These are phyloP conservation scores for Frieseomelitta varia DNA, from an alignment of 1,140 invertebrate genomes.

Conservation along the genomic window DNA sequence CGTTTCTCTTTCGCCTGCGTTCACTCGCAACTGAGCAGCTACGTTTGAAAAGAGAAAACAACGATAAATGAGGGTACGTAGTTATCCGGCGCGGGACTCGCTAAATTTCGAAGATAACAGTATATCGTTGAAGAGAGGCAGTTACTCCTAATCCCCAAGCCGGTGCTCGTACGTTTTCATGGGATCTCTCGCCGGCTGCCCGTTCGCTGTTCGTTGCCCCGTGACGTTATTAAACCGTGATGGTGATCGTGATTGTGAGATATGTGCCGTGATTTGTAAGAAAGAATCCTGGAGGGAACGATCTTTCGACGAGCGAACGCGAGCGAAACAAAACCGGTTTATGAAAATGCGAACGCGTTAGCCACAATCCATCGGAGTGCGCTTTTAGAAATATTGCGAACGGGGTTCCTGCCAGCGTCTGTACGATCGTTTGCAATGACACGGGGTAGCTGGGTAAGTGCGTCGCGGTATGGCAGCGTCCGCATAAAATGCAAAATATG, in stretches of 20 bases:
- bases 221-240: slow-evolving; percentile 57
- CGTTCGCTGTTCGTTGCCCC: slow-evolving; percentile 48
- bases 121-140: slow-evolving; percentile 45
- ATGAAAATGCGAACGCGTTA: slow-evolving; percentile 51
- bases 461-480: slow-evolving; percentile 19
- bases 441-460: slow-evolving; percentile 44
- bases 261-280: slow-evolving; percentile 7
- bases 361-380: slow-evolving; percentile 39
- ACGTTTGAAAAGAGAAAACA: slow-evolving; percentile 29
- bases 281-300: background rate
- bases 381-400: slow-evolving; percentile 56
- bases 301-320: background rate
- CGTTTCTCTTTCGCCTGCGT: background rate
- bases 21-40: background rate
- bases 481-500: slow-evolving; percentile 65
- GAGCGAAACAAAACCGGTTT: slow-evolving; percentile 40
- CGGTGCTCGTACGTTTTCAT: slow-evolving; percentile 67
- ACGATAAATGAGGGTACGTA: slow-evolving; percentile 37
- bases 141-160: slow-evolving; percentile 69
- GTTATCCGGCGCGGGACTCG: background rate
- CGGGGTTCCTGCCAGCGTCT: slow-evolving; percentile 24
- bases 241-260: slow-evolving; percentile 40
- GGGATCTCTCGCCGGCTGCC: slow-evolving; percentile 33
- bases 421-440: slow-evolving; percentile 23
- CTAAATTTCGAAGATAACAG: slow-evolving; percentile 41